Evolutionary conservation across 2,797 vertebrate species (phyloP), one percentile per base, ranked within the genome.

Genomic region (Alcedo quadribrachys): DNA sequence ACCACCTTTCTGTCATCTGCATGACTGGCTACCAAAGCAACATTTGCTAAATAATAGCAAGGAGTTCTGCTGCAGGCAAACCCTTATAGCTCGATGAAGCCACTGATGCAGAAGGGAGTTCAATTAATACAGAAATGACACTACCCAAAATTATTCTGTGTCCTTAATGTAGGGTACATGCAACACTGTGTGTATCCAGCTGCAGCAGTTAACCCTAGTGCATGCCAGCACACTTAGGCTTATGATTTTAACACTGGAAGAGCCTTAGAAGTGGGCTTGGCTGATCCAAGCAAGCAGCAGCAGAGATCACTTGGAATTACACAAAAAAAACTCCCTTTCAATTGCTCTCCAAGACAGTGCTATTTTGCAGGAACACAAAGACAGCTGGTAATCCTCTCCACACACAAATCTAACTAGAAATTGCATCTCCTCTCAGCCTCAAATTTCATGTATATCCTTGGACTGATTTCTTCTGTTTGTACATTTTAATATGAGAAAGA

Each of bases 91-190:
- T 65, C 81, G 25, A 0, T 48, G 43, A 69, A 81, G 69, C 60
- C 89, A 85, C 74, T 81, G 94, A 89, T 66, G 93, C 92, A 92
- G 87, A 96, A 95, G 74, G 66, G 87, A 92, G 90, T 50, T 92
- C 92, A 96, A 89, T 94, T 95, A 94, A 95, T 95, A 70, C 40
- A 91, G 60, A 94, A 93, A 87, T 50, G 82, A 90, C 94, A 88
- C 69, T 75, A 74, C 48, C 70, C 80, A 85, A 12, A 87, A 89
- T 85, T 45, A 85, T 54, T 81, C 77, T n/a, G 35, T 80, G 83
- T 86, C 90, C 94, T 89, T 33, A 87, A 66, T 9, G 50, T 9
- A 83, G 85, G 90, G 54, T 35, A 74, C 42, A 68, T 0, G 0
- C 76, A 37, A 58, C 0, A 1, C 0, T 71, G 75, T 8, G 61